phyloP scores from a whole-genome alignment of 2,113 vertebrate species.

The Formicarius rufipectus region DNA sequence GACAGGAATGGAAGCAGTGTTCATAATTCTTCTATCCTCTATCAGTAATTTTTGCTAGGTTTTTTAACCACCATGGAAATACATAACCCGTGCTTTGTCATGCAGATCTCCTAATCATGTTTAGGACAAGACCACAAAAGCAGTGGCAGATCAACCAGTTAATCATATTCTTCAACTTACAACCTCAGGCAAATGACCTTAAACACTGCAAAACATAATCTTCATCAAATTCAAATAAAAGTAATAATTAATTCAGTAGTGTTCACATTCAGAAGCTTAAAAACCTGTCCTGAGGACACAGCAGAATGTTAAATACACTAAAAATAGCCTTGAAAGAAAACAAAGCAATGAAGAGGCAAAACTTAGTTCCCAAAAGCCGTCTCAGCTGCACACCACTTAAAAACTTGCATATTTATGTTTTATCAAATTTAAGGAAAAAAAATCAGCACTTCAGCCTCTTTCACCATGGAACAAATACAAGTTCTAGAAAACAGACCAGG shows the following conservation, averaged over 20 bases:
- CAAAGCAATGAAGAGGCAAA: background rate
- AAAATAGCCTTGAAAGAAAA: background rate
- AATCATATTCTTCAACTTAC: background rate
- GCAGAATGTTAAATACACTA: background rate
- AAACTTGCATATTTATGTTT: background rate
- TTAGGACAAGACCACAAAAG: background rate
- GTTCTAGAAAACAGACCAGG: background rate
- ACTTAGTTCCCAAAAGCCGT: background rate
- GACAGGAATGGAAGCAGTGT: background rate
- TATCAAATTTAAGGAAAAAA: background rate
- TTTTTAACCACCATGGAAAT: background rate
- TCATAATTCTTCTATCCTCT: background rate
- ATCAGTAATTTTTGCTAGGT: background rate
- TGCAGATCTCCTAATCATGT: background rate
- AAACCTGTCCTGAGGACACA: background rate
- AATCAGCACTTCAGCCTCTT: background rate
- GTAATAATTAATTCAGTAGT: background rate
- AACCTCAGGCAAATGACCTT: background rate
- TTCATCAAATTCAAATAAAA: background rate
- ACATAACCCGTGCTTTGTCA: background rate
- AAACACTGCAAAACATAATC: background rate
- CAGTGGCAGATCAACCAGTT: background rate
- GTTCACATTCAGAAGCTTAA: background rate
- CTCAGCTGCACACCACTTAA: background rate
- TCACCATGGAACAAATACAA: background rate